Evolutionary conservation across 1,140 invertebrate species (phyloP).

Genomic region (Archivesica marissinica): DNA sequence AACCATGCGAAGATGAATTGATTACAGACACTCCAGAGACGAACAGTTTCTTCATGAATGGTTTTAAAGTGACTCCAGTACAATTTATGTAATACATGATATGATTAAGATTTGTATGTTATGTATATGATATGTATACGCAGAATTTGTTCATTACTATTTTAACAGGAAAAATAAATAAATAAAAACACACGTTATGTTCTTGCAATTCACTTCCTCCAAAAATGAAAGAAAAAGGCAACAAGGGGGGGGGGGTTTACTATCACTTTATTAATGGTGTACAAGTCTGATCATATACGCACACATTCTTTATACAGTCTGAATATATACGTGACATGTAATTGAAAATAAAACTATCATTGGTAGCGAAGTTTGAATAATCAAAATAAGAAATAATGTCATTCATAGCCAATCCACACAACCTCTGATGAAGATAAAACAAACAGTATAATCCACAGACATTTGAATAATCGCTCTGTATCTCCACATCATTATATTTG

Average conservation of each 20-base stretch:
- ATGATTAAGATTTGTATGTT: too few species aligned
- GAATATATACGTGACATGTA: background rate
- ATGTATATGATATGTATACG: too few species aligned
- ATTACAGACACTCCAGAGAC: too few species aligned
- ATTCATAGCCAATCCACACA: background rate
- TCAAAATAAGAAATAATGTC: constrained; percentile 23
- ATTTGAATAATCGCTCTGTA: background rate
- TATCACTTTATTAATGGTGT: background rate
- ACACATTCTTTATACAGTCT: background rate
- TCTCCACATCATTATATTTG: background rate
- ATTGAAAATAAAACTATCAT: constrained; percentile 20
- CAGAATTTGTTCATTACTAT: background rate
- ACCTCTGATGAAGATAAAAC: constrained; percentile 12
- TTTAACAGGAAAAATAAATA: constrained; percentile 8
- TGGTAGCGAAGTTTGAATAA: background rate
- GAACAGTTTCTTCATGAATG: too few species aligned
- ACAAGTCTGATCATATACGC: constrained; percentile 4
- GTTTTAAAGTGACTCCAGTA: too few species aligned
- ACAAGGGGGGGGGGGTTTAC: too few species aligned
- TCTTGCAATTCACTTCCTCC: too few species aligned
- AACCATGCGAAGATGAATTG: too few species aligned
- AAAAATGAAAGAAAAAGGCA: too few species aligned
- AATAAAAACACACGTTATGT: too few species aligned
- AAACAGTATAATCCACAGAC: constrained; percentile 34
- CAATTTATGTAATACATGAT: too few species aligned